Percentiles rank a stretch among this genome's conserved stretches.
Evolutionary conservation across 2,113 vertebrate species (phyloP).

Genomic region (Electrona antarctica): DNA sequence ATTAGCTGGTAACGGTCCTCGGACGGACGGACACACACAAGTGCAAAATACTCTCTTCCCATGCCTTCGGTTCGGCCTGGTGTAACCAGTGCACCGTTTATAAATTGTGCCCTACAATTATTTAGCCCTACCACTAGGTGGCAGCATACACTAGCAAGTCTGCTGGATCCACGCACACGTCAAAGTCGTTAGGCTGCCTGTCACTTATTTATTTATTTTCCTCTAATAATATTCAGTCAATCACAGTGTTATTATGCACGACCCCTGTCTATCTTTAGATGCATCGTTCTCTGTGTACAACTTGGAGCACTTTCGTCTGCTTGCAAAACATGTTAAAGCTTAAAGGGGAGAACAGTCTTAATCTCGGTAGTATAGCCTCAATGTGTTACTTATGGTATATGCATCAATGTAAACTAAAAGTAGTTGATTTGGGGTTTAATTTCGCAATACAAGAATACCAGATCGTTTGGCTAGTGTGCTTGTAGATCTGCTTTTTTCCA

Average conservation of each 20-base stretch:
- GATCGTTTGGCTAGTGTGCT: too few species aligned
- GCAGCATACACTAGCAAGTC: constrained; percentile 31
- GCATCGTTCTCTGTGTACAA: too few species aligned
- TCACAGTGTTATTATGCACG: background rate
- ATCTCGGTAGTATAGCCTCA: background rate
- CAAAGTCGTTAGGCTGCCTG: constrained; percentile 34
- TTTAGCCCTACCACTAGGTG: constrained; percentile 51
- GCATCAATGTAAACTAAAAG: background rate
- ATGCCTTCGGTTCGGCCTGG: too few species aligned
- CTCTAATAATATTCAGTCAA: constrained; percentile 1
- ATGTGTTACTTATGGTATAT: background rate
- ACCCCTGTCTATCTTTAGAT: too few species aligned
- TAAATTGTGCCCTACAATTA: background rate
- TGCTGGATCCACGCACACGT: background rate
- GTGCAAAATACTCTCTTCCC: too few species aligned
- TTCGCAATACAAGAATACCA: background rate
- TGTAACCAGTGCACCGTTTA: too few species aligned
- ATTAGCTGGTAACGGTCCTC: too few species aligned
- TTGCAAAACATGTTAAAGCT: too few species aligned
- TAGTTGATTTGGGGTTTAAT: background rate
- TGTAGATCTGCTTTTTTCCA: background rate
- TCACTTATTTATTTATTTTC: constrained; percentile 21
- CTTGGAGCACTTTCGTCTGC: too few species aligned
- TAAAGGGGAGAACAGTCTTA: too few species aligned
- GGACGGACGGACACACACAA: too few species aligned